phyloP scores from a whole-genome alignment of 2,797 vertebrate genomes.

The Taenioides sp. region DNA sequence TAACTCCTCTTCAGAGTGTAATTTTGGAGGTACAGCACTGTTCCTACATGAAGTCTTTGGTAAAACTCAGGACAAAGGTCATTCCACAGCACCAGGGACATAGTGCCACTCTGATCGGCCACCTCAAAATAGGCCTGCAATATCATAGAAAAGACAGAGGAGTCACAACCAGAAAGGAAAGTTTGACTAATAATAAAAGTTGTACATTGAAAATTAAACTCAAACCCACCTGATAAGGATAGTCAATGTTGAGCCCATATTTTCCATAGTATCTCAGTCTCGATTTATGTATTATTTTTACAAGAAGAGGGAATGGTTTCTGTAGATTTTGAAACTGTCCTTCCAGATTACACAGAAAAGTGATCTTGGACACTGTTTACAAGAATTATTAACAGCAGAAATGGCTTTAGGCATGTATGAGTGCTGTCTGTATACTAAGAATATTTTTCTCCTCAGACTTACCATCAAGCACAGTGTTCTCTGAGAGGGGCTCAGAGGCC shows the following conservation, averaged over 20 bases:
- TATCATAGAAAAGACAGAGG: background rate
- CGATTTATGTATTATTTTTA: slow-evolving; percentile 88
- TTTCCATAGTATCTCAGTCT: slow-evolving; percentile 90
- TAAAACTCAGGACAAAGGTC: slow-evolving; percentile 90
- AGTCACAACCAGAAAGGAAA: background rate
- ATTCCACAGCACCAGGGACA: slow-evolving; percentile 92
- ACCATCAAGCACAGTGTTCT: slow-evolving; percentile 78
- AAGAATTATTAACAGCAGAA: background rate
- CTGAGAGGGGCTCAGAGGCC: slow-evolving; percentile 49
- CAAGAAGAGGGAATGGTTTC: slow-evolving; percentile 81
- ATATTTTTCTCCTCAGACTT: slow-evolving; percentile 49
- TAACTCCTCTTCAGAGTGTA: slow-evolving; percentile 86
- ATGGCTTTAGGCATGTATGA: background rate
- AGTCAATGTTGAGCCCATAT: slow-evolving; percentile 78
- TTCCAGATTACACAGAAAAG: slow-evolving; percentile 80
- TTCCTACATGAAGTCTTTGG: slow-evolving; percentile 82
- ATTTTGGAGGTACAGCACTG: slow-evolving; percentile 85
- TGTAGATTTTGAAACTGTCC: slow-evolving; percentile 66
- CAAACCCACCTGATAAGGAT: slow-evolving; percentile 86
- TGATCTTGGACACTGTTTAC: slow-evolving; percentile 80
- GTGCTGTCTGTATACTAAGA: background rate
- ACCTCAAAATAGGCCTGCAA: slow-evolving; percentile 91
- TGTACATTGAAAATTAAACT: background rate
- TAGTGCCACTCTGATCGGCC: slow-evolving; percentile 88
- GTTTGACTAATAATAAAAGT: background rate